Base-by-base conservation (phyloP, 1,140 invertebrate species). In the Grapholita molesta region DNA sequence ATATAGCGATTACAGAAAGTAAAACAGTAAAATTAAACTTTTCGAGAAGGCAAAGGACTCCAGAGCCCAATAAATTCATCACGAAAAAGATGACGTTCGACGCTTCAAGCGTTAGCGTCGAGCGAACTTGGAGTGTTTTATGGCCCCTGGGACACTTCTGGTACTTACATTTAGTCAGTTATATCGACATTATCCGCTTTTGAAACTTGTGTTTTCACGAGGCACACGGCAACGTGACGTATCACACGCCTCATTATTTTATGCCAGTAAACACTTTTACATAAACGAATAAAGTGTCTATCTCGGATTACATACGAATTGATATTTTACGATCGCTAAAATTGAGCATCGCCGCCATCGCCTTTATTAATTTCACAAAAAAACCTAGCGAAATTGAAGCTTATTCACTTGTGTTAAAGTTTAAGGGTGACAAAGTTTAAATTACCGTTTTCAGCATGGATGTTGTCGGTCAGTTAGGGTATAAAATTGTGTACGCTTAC, bases 291-390 rank as follows among this genome's bases (percentile, higher is more conserved):
- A 48, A 48, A 48, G 8, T 48, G 18, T 15, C n/a, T n/a, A 38
- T 15, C 2, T 48, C 0, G 9, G 18, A 53, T 65, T 35, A 18
- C n/a, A n/a, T n/a, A n/a, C 23, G 25, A 55, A 64, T 67, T 53
- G 67, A 69, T 64, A 30, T 67, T 67, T 71, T 71, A 71, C 52
- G 57, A 23, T 61, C 66, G 64, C 70, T 68, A 24, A 64, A 68
- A 67, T 28, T 23, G 24, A 69, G 38, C 53, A 32, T 64, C 67
- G 64, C n/a, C n/a, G 35, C 12, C 38, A 67, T 35, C 55, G 23
- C 53, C 5, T n/a, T 61, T 15, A 61, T 30, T 32, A 28, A 15
- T 28, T 8, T 28, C 15, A 4, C 55, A 18, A 61, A 28, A 61
- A 61, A 1, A 28, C 6, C 25, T 28, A 15, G 1, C 28, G 1